Evolutionary conservation across 2,888 invertebrate species (phyloP), one percentile per base, ranked within the genome.

Genomic region (Volucella bombylans): DNA sequence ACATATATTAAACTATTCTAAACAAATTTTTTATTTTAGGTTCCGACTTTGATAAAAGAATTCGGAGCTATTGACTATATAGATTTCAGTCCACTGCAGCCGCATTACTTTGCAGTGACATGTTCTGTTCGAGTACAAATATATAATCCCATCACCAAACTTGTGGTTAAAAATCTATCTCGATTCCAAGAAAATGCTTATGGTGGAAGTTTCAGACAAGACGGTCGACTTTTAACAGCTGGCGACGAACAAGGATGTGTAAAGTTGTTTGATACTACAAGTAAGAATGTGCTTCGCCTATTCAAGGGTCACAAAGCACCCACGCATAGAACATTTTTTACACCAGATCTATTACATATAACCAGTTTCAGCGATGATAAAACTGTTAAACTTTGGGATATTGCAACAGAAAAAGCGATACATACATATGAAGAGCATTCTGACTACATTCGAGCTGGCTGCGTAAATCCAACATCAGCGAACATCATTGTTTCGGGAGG

Each of bases 351-450:
- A 89, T 92, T 95, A 12, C 96, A 96, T 87, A 93, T 98, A 50
- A 93, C 96, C 1, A 97, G 97, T 88, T 98, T 96, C 90, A 96
- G 97, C 2, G 98, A 99, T 93, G 98, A 99, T 90, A 97, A 96
- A 92, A 94, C 95, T 8, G 95, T 96, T 6, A 93, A 94, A 86
- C 89, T 98, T n/a, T 98, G 98, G 98, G 98, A 99, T 89, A 96
- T 99, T 88, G 94, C 97, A 0, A 96, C 94, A 80, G 97, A 98
- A 92, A 94, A 94, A 85, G 93, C 94, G 88, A 88, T 97, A 23
- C 91, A 94, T 15, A 94, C 93, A 47, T 96, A 94, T 89, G 91
- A 92, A 23, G 94, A 95, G 82, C 96, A 97, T 89, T 93, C 91
- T 0, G 97, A 98, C 90, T 98, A 98, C 90, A 93, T 97, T 4